Evolutionary conservation across 2,888 invertebrate species (phyloP), one percentile per base, ranked within the genome.

Genomic region (Tetrapedia diversipes): DNA sequence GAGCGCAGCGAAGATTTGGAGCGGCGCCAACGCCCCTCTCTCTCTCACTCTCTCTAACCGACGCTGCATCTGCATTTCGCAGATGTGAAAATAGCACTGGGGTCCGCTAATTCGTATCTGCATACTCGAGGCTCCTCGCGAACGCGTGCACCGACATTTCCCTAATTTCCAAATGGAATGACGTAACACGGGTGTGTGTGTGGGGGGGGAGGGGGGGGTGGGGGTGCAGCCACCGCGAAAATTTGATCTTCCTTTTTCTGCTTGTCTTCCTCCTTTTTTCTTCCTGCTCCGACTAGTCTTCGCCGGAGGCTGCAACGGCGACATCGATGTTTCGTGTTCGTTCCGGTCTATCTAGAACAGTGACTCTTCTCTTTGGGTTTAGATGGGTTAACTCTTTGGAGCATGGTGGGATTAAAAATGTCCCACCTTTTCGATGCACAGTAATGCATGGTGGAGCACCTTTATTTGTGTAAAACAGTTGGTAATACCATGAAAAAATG

Each of bases 31-130:
- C 86, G 86, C 88, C 86, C 85, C 86, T 86, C 86, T 86, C n/a
- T n/a, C n/a, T n/a, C n/a, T n/a, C n/a, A n/a, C n/a, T n/a, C n/a
- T n/a, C n/a, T n/a, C n/a, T n/a, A n/a, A n/a, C n/a, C n/a, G 87
- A 87, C 81, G 86, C 87, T 86, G 86, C 87, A 89, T 89, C 87
- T 89, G 87, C 87, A 88, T 90, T 88, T 88, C 86, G 87, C 86
- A 86, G 85, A 87, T 83, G 86, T 85, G 86, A 88, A 89, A 88
- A 89, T 89, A 89, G 88, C 89, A 82, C 78, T 39, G 78, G 77
- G 57, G 67, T n/a, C 77, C 73, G 75, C 79, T 86, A 82, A 82
- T 83, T 83, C 80, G 60, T 79, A 74, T 80, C 69, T 68, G 78
- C 79, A 77, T 77, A 70, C 72, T 73, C 72, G 79, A 69, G 54